A percentile compares a stretch with the other conserved stretches of the same genome.
Evolutionary conservation across 1,140 invertebrate species (phyloP).

Genomic region (Zaprionus lachaisei): DNA sequence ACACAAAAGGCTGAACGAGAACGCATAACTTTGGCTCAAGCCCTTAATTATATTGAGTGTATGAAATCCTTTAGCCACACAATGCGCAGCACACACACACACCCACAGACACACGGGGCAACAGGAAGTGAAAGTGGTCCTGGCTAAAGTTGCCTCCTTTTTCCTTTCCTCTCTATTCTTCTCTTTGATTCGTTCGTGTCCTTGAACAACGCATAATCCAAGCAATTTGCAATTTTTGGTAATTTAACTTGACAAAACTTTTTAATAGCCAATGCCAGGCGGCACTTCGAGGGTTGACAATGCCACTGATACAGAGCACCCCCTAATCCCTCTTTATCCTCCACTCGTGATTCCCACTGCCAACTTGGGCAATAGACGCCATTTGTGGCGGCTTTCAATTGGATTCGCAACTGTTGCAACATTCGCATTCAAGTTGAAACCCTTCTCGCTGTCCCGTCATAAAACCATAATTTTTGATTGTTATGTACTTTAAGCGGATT

Average conservation of each 20-base stretch:
- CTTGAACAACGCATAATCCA: constrained; percentile 75
- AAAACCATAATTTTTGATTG: constrained; percentile 75
- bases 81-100: constrained; percentile 38
- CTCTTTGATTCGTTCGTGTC: constrained; percentile 46
- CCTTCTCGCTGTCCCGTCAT: constrained; percentile 52
- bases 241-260: constrained; percentile 84
- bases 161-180: neutral
- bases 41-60: constrained; percentile 84
- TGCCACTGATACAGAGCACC: constrained; percentile 12
- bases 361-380: constrained; percentile 31
- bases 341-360: neutral
- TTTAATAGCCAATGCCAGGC: constrained; percentile 67
- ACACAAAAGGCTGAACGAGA: constrained; percentile 49
- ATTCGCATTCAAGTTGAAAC: constrained; percentile 49
- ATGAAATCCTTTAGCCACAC: constrained; percentile 82
- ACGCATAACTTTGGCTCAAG: constrained; percentile 59
- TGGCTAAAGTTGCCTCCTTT: constrained; percentile 54
- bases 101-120: constrained; percentile 20
- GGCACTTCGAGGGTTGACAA: constrained; percentile 47
- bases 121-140: constrained; percentile 2
- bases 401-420: constrained; percentile 75
- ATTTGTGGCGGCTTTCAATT: constrained; percentile 69
- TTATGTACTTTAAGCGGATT: constrained; percentile 73
- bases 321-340: neutral
- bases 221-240: constrained; percentile 84